phyloP scores from a whole-genome alignment of 2,113 vertebrate genomes.

The Daboia siamensis region DNA sequence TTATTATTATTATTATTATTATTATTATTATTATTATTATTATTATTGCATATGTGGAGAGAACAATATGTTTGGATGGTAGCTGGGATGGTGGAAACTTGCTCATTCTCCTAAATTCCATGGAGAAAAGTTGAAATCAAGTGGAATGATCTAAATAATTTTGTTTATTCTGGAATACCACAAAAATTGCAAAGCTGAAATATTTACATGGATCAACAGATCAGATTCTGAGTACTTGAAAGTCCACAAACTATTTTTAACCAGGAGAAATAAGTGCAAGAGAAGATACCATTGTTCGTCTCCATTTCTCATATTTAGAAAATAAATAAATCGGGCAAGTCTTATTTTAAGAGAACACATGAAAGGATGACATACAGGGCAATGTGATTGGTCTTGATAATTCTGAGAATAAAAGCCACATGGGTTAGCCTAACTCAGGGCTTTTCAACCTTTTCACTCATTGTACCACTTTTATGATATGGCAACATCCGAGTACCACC shows the following conservation, averaged over 20 bases:
- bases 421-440: background rate
- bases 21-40: no score
- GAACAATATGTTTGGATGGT: no score
- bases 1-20: no score
- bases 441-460: no score
- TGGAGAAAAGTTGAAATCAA: background rate
- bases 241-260: background rate
- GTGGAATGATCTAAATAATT: background rate
- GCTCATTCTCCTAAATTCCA: background rate
- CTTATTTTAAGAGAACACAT: constrained; percentile 5
- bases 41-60: background rate
- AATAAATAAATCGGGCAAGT: background rate
- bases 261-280: background rate
- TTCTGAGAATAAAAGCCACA: constrained; percentile 6
- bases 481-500: no score
- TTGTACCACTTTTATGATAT: no score
- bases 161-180: background rate
- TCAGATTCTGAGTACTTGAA: background rate
- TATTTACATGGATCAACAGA: background rate
- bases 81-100: background rate
- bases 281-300: background rate
- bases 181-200: background rate
- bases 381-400: background rate
- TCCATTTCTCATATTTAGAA: background rate
- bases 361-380: background rate